Evolutionary conservation across 2,113 vertebrate species (phyloP).

Genomic region (Microcebus lehilahytsara): DNA sequence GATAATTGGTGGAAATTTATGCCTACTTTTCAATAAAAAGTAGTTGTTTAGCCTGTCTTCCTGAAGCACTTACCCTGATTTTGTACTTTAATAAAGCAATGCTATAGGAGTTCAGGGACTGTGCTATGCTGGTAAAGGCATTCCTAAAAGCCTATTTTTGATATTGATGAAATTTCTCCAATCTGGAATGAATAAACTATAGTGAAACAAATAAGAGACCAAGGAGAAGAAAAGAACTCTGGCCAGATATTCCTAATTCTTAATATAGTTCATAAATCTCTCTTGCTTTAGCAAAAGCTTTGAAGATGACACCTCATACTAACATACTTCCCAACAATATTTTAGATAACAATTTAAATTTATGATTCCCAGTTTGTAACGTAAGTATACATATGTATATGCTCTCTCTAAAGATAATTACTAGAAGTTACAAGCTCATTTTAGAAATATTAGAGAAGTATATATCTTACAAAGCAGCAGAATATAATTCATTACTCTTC

Average conservation of each 20-base stretch:
- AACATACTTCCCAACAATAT: neutral
- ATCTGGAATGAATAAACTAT: neutral
- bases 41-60: neutral
- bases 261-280: neutral
- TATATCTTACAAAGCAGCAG: neutral
- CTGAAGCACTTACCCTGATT: slow-evolving; percentile 55
- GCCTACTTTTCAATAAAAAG: slow-evolving; percentile 26
- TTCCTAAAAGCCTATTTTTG: neutral
- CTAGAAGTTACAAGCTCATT: neutral
- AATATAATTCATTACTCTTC: neutral
- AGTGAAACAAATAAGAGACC: neutral
- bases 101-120: neutral
- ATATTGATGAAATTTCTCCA: slow-evolving; percentile 18
- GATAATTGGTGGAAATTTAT: neutral
- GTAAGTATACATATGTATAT: neutral
- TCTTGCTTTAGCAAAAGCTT: neutral
- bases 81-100: slow-evolving; percentile 52
- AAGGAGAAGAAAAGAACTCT: neutral
- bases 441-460: neutral
- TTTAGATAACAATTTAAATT: neutral
- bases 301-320: neutral
- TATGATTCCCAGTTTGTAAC: neutral
- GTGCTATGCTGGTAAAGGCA: neutral
- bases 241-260: neutral
- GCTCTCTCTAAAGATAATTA: neutral